Evolutionary conservation across 2,113 vertebrate genomes (phyloP).

Genomic region (Dermatemys mawii): DNA sequence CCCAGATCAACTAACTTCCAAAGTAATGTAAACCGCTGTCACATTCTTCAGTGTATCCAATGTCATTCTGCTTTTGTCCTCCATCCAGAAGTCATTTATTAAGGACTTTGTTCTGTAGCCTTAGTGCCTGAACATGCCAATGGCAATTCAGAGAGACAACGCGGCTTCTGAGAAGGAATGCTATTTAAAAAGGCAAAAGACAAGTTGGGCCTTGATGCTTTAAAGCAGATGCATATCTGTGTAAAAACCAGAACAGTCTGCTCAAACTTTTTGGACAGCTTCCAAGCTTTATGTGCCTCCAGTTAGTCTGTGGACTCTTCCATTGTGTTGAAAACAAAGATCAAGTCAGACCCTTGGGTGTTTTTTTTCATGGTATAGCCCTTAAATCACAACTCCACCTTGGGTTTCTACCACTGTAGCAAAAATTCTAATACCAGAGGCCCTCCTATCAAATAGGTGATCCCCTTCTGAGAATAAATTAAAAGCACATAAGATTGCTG

Average conservation of each 20-base stretch:
- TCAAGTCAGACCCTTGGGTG: background rate
- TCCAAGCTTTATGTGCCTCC: slow-evolving; percentile 25
- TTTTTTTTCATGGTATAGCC: slow-evolving; percentile 9
- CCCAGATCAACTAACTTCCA: background rate
- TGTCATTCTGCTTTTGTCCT: slow-evolving; percentile 40
- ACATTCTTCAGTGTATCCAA: slow-evolving; percentile 29
- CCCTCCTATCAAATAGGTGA: background rate
- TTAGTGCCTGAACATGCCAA: background rate
- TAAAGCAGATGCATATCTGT: slow-evolving; percentile 1
- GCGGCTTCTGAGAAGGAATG: slow-evolving; percentile 43
- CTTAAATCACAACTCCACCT: background rate
- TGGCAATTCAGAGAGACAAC: slow-evolving; percentile 36
- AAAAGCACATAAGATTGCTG: background rate
- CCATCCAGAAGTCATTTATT: slow-evolving; percentile 37
- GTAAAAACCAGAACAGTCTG: slow-evolving; percentile 36
- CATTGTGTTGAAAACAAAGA: slow-evolving; percentile 7
- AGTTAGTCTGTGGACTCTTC: slow-evolving; percentile 22
- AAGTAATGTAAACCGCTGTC: slow-evolving; percentile 29
- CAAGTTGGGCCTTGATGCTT: background rate
- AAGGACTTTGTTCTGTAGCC: slow-evolving; percentile 44
- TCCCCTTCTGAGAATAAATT: background rate
- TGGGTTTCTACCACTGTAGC: background rate
- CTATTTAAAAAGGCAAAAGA: slow-evolving; percentile 32
- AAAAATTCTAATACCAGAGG: background rate
- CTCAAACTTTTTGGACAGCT: slow-evolving; percentile 45